These are phyloP conservation scores for Conger conger DNA, from an alignment of 2,113 vertebrate species.

Conservation along the genomic window DNA sequence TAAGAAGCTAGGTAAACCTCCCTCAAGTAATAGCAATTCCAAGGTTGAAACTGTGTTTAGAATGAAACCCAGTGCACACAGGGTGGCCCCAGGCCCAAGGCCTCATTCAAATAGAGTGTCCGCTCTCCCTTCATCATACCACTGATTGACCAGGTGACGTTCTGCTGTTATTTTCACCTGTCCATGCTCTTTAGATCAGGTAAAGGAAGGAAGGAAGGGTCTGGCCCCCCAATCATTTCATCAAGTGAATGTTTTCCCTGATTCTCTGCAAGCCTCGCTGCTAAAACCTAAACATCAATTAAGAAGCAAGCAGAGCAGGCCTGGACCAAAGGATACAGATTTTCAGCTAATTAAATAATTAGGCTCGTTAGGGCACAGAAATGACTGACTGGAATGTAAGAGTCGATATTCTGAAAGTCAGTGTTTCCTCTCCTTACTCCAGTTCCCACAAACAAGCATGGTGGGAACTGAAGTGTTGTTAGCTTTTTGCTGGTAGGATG, in stretches of 20 bases:
- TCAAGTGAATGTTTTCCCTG: background rate
- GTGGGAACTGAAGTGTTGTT: background rate
- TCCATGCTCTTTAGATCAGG: no score
- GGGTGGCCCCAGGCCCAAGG: no score
- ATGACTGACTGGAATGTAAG: background rate
- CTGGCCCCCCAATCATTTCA: background rate
- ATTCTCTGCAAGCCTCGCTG: background rate
- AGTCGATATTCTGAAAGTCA: background rate
- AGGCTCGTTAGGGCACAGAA: background rate
- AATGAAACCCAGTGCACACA: no score
- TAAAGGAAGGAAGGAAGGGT: no score
- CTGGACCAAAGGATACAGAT: background rate
- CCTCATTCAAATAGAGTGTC: no score
- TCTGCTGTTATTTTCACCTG: no score
- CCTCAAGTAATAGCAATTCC: no score
- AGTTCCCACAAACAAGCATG: background rate
- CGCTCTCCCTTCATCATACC: no score
- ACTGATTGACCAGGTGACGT: no score
- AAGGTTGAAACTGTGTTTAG: no score
- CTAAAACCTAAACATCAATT: background rate
- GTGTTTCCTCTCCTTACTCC: background rate
- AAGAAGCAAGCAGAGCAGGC: background rate
- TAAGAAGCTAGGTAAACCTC: no score
- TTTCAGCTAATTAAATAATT: constrained; percentile 17
- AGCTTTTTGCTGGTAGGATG: background rate